Evolutionary conservation across 2,113 vertebrate genomes (phyloP).

Genomic region (Isurus oxyrinchus): DNA sequence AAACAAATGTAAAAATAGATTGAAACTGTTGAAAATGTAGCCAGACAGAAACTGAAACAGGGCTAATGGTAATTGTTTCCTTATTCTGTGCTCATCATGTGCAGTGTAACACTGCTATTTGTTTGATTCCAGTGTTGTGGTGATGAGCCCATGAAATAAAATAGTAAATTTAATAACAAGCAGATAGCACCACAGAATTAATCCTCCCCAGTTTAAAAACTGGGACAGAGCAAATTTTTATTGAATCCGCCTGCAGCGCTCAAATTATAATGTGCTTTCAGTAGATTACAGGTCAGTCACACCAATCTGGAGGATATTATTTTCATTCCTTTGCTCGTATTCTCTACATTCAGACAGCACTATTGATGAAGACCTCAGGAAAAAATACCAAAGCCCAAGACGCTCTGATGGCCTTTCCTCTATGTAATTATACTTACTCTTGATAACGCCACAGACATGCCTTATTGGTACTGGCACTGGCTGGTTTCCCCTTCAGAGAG

Average conservation of each 20-base stretch:
- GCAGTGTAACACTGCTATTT: background rate
- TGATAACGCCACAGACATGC: conserved; percentile 56
- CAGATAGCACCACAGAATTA: conserved; percentile 49
- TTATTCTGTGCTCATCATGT: background rate
- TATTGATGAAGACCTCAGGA: conserved; percentile 61
- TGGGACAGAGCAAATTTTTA: conserved; percentile 49
- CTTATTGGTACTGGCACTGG: conserved; percentile 55
- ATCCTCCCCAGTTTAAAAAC: conserved; percentile 53
- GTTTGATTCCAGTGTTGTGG: conserved; percentile 11
- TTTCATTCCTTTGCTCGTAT: conserved; percentile 43
- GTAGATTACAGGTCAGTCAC: conserved; percentile 53
- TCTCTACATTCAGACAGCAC: conserved; percentile 50
- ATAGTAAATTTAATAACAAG: conserved; percentile 33
- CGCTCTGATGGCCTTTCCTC: conserved; percentile 55
- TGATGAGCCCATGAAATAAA: conserved; percentile 27
- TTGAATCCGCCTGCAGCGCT: conserved; percentile 50
- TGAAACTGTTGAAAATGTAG: background rate
- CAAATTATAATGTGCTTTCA: conserved; percentile 50
- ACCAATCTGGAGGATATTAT: conserved; percentile 47
- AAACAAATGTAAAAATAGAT: background rate
- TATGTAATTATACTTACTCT: conserved; percentile 59
- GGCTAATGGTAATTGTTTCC: conserved; percentile 6
- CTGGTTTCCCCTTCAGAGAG: conserved; percentile 56
- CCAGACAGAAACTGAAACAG: background rate
- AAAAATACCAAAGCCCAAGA: conserved; percentile 50